phyloP scores from a whole-genome alignment of 2,113 vertebrate species.

The Illadopsis cleaveri region DNA sequence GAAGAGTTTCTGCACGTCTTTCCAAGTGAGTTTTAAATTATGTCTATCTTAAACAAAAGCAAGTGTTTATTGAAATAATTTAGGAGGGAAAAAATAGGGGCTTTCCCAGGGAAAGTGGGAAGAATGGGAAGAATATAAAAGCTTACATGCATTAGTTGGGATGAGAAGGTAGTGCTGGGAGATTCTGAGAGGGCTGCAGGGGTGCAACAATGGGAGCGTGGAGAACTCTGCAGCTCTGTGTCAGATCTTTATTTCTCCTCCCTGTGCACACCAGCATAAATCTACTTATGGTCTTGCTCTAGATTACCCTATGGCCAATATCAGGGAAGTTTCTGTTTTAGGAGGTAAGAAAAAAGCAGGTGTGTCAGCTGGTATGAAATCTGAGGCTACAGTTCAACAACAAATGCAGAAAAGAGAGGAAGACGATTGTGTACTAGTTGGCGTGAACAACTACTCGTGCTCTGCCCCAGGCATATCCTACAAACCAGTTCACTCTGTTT shows the following conservation, averaged over 20 bases:
- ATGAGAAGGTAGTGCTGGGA: neutral
- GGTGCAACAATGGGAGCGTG: fast-evolving
- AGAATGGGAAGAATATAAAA: neutral
- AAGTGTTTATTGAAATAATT: neutral
- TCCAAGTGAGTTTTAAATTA: neutral
- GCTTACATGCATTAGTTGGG: neutral
- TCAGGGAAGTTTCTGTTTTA: neutral
- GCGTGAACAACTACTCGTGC: neutral
- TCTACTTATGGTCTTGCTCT: neutral
- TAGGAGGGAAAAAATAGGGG: neutral
- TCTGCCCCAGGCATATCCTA: neutral
- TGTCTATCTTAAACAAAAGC: neutral
- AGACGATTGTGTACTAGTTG: neutral
- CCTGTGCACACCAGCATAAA: neutral
- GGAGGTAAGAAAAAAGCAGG: neutral
- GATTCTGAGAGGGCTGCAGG: neutral
- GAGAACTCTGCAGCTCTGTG: neutral
- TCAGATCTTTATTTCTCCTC: neutral
- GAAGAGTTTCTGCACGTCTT: neutral
- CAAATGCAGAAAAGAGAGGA: neutral
- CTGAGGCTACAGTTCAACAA: neutral
- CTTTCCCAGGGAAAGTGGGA: neutral
- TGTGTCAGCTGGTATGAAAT: neutral
- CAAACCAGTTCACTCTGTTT: neutral
- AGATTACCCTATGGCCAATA: neutral